Conservation (phyloP, 2,888 invertebrate genomes). For the Hyppa rectilinea region DNA sequence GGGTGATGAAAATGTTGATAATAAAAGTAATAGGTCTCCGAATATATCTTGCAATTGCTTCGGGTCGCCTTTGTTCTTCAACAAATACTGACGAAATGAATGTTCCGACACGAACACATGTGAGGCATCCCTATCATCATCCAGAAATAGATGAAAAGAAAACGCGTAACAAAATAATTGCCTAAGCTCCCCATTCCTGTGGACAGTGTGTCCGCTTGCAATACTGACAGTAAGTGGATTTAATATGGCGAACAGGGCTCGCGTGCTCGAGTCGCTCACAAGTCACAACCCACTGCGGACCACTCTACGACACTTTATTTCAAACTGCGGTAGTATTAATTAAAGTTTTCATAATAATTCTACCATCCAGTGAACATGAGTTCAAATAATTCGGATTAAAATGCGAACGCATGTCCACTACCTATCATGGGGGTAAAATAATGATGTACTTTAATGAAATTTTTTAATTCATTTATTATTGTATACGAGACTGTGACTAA, state of each 20-base stretch:
- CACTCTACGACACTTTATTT: slow-evolving; percentile 52
- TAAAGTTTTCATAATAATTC: slow-evolving; percentile 30
- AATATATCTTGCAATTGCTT: background rate
- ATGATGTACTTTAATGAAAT: no score
- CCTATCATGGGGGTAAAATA: background rate
- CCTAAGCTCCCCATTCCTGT: background rate
- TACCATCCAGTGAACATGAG: background rate
- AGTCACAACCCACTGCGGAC: slow-evolving; percentile 48
- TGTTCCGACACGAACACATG: background rate
- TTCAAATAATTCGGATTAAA: background rate
- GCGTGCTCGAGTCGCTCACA: slow-evolving; percentile 61
- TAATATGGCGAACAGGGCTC: slow-evolving; percentile 64
- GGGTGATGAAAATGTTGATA: background rate
- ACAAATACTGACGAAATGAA: background rate
- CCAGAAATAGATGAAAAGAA: background rate
- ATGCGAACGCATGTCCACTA: background rate
- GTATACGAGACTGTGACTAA: no score
- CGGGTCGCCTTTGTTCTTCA: no score
- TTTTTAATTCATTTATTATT: no score
- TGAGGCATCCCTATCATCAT: no score
- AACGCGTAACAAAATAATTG: background rate
- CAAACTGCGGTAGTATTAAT: slow-evolving; percentile 49
- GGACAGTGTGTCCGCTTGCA: slow-evolving; percentile 39
- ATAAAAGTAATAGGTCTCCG: background rate
- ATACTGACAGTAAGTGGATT: slow-evolving; percentile 64